These are phyloP conservation scores for Diuraphis noxia DNA, from an alignment of 1,140 invertebrate species.

Conservation along the genomic window DNA sequence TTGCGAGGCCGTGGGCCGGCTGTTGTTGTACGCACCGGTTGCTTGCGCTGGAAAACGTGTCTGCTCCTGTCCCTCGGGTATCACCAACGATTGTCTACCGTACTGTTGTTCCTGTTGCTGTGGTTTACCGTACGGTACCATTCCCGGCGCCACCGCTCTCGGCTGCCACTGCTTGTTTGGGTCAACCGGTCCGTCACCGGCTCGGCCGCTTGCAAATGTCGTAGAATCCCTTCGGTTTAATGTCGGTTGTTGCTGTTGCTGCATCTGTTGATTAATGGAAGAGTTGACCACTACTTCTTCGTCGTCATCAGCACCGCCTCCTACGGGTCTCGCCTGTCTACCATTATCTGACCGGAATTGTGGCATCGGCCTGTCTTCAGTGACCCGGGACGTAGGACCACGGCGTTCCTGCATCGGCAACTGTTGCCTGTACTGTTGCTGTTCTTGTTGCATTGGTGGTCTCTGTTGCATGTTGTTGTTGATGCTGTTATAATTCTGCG, in stretches of 20 bases:
- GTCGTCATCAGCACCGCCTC: neutral
- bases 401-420: neutral
- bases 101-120: neutral
- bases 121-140: neutral
- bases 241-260: neutral
- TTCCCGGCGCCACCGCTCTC: neutral
- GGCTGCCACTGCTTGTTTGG: constrained; percentile 27
- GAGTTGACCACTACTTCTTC: constrained; percentile 5
- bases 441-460: neutral
- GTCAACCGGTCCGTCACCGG: neutral
- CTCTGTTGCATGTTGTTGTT: constrained; percentile 11
- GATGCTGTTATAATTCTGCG: neutral
- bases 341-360: neutral
- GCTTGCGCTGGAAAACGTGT: neutral
- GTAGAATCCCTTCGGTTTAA: constrained; percentile 9
- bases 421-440: constrained; percentile 26
- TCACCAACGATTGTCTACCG: neutral
- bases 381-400: neutral
- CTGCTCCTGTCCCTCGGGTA: constrained; percentile 2
- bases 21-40: neutral
- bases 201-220: neutral
- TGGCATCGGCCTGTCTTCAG: neutral
- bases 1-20: neutral
- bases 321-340: neutral
- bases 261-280: neutral